Conservation (phyloP, 2,888 invertebrate species). For the Aspidapion aeneum region DNA sequence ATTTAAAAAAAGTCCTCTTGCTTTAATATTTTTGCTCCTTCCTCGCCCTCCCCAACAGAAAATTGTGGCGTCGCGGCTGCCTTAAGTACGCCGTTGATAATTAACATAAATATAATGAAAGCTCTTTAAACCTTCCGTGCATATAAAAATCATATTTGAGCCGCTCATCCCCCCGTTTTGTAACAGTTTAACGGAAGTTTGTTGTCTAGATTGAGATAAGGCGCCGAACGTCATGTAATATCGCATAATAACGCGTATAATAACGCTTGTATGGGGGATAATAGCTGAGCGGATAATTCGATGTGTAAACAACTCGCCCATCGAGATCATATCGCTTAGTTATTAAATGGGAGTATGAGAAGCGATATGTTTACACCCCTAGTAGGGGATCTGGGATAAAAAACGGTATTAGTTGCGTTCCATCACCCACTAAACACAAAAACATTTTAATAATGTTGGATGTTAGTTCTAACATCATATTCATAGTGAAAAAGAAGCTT, state of each 20-base stretch:
- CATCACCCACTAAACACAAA: too few relatives aligned
- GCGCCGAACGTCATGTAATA: slow-evolving; percentile 32
- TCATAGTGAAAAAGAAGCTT: too few relatives aligned
- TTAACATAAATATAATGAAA: too few relatives aligned
- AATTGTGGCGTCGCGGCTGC: too few relatives aligned
- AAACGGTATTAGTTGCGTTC: too few relatives aligned
- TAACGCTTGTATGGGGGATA: too few relatives aligned
- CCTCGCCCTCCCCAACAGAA: too few relatives aligned
- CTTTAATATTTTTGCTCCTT: too few relatives aligned
- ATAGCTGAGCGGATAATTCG: slow-evolving; percentile 22
- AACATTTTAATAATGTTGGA: too few relatives aligned
- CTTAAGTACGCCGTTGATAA: too few relatives aligned
- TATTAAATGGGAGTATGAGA: slow-evolving; percentile 17
- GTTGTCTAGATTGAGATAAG: slow-evolving; percentile 39
- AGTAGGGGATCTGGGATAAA: background rate
- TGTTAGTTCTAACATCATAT: too few relatives aligned
- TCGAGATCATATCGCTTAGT: slow-evolving; percentile 22
- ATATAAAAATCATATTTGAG: background rate
- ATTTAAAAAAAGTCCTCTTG: too few relatives aligned
- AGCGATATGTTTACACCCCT: background rate
- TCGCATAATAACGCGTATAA: slow-evolving; percentile 28
- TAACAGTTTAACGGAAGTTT: slow-evolving; percentile 41
- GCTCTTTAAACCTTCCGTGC: background rate
- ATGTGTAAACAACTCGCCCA: slow-evolving; percentile 25
- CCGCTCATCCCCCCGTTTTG: slow-evolving; percentile 30